A percentile compares a stretch with the other conserved stretches of the same genome.
Conservation (phyloP, 2,113 vertebrate genomes). For the Pyrgilauda ruficollis region DNA sequence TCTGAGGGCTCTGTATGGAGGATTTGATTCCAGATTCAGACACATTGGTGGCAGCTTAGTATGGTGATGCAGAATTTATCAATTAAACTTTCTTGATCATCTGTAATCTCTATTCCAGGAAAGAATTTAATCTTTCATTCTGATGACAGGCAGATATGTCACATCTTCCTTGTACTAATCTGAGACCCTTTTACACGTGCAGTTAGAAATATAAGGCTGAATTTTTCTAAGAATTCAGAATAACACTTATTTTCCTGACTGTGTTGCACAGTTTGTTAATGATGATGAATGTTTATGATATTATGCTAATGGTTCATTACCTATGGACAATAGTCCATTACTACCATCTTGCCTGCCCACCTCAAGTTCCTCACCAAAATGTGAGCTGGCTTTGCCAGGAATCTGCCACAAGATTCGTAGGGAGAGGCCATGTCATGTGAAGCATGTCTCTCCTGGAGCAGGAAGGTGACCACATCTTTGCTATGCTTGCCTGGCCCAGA, state of each 20-base stretch:
- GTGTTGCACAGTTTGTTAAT: not conserved
- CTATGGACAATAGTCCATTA: not conserved
- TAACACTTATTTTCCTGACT: not conserved
- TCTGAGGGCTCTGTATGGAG: not conserved
- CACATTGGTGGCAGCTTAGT: not conserved
- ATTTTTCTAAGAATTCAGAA: not conserved
- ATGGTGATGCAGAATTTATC: not conserved
- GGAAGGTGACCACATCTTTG: not conserved
- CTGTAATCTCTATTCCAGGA: not conserved
- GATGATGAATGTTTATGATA: not conserved
- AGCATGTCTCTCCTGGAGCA: not conserved
- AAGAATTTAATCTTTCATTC: not conserved
- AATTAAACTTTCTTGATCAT: not conserved
- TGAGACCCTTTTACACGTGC: not conserved
- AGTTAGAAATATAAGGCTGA: not conserved
- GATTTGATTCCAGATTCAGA: not conserved
- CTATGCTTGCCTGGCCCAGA: not conserved
- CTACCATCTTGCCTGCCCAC: not conserved
- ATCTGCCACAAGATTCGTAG: accelerated
- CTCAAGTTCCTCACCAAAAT: not conserved
- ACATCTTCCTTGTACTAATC: not conserved
- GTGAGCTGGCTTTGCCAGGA: accelerated
- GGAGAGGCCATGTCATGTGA: accelerated
- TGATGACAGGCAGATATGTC: not conserved
- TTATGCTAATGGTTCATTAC: not conserved